Conservation (phyloP, 2,888 invertebrate species). For the Germaria angustata region DNA sequence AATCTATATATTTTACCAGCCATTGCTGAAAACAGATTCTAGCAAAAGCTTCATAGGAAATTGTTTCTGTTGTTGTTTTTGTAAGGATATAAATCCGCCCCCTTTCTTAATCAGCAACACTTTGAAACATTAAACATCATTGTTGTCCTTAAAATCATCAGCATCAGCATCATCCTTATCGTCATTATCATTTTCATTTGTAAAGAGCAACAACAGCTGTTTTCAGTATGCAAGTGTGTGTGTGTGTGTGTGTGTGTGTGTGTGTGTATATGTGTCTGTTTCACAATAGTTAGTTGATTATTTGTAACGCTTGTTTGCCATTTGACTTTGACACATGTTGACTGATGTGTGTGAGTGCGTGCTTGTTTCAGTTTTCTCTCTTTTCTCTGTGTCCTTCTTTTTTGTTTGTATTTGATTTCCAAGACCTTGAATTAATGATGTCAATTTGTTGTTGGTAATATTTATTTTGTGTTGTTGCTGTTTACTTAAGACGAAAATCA, state of each 20-base stretch:
- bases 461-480: not conserved
- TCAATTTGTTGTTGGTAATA: conserved; percentile 36
- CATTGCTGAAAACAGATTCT: too few relatives aligned
- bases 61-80: not conserved
- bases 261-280: not conserved
- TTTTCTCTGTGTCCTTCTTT: not conserved
- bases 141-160: conserved; percentile 26
- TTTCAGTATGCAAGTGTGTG: not conserved
- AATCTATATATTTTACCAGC: too few relatives aligned
- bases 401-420: not conserved
- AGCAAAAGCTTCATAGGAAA: not conserved
- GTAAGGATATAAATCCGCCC: conserved; percentile 12
- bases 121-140: conserved; percentile 5
- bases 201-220: not conserved
- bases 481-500: conserved; percentile 19
- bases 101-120: not conserved
- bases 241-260: not conserved
- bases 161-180: not conserved
- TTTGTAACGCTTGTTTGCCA: conserved; percentile 7
- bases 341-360: not conserved
- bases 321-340: not conserved
- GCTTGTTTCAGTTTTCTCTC: not conserved
- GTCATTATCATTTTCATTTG: not conserved
- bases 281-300: not conserved
- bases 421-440: conserved; percentile 56